A percentile compares a stretch with the other conserved stretches of the same genome.
phyloP scores from a whole-genome alignment of 92 coral and sea anemone species.

The Zoanthus gigantus region DNA sequence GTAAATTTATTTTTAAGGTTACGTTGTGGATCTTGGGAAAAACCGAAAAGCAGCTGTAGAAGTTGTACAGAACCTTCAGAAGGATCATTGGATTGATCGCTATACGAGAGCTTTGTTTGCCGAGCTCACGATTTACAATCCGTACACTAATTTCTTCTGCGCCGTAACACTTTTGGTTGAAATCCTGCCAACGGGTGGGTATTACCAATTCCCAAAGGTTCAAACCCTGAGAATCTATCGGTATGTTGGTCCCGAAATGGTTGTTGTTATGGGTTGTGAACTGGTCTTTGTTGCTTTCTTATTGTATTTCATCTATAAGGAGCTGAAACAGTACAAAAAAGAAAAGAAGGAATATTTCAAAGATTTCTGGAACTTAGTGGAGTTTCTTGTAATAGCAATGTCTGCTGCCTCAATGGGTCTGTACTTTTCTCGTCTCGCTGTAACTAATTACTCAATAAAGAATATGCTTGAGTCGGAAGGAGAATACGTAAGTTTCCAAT shows the following conservation, averaged over 20 bases:
- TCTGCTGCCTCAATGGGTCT: slow-evolving; percentile 64
- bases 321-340: slow-evolving; percentile 64
- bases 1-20: slow-evolving; percentile 57
- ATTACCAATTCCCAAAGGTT: slow-evolving; percentile 72
- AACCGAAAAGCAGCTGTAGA: slow-evolving; percentile 53
- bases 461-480: slow-evolving; percentile 71
- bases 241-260: slow-evolving; percentile 92
- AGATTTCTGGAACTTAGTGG: slow-evolving; percentile 89
- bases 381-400: slow-evolving; percentile 79
- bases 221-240: slow-evolving; percentile 86
- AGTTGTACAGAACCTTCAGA: slow-evolving; percentile 35
- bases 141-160: slow-evolving; percentile 86
- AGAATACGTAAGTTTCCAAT: slow-evolving; percentile 67
- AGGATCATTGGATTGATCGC: slow-evolving; percentile 76
- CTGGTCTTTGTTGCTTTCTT: slow-evolving; percentile 75
- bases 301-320: slow-evolving; percentile 80
- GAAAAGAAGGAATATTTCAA: slow-evolving; percentile 75
- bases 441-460: slow-evolving; percentile 59
- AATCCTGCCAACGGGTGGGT: slow-evolving; percentile 82
- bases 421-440: slow-evolving; percentile 57
- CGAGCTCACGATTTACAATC: slow-evolving; percentile 84
- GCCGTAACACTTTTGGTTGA: slow-evolving; percentile 80
- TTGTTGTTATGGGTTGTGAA: slow-evolving; percentile 90
- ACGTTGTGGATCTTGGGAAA: slow-evolving; percentile 81
- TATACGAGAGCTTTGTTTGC: slow-evolving; percentile 87